Evolutionary conservation across 23 tunicate genomes (phyloP).

Genomic region (Oikopleura vanhoeffeni): DNA sequence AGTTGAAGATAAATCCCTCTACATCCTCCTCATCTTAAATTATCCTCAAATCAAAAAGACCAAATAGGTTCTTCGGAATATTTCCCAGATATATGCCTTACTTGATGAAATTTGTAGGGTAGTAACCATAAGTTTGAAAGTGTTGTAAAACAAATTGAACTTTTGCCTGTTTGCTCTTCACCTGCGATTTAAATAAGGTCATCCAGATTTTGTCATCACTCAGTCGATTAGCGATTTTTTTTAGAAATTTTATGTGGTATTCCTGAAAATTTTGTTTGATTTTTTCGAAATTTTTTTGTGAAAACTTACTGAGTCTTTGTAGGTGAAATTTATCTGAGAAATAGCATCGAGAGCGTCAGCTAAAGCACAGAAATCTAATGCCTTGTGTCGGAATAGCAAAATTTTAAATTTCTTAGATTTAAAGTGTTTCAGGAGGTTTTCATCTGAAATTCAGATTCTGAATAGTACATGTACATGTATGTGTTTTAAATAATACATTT

Average conservation of each 20-base stretch:
- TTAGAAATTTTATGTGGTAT: not conserved
- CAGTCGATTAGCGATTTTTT: not conserved
- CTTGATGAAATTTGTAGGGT: not conserved
- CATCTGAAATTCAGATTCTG: too few species aligned
- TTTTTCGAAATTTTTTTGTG: not conserved
- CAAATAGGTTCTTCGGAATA: too few species aligned
- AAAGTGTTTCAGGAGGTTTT: too few species aligned
- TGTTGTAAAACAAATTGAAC: not conserved
- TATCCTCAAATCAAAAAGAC: too few species aligned
- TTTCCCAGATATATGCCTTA: too few species aligned
- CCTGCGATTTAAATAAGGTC: not conserved
- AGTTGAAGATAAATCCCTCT: too few species aligned
- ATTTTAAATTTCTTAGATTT: too few species aligned
- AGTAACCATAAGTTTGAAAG: constrained; percentile 13
- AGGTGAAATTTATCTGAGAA: constrained; percentile 5
- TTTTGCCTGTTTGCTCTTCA: not conserved
- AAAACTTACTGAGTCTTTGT: not conserved
- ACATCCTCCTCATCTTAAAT: too few species aligned
- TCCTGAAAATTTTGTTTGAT: not conserved
- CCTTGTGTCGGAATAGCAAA: too few species aligned
- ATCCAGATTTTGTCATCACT: not conserved
- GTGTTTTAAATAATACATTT: too few species aligned
- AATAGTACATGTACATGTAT: too few species aligned
- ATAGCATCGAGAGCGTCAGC: constrained; percentile 15
- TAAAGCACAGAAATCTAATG: not conserved